Evolutionary conservation across 1,140 invertebrate species (phyloP), one percentile per base, ranked within the genome.

Genomic region (Scaptodrosophila lebanonensis): DNA sequence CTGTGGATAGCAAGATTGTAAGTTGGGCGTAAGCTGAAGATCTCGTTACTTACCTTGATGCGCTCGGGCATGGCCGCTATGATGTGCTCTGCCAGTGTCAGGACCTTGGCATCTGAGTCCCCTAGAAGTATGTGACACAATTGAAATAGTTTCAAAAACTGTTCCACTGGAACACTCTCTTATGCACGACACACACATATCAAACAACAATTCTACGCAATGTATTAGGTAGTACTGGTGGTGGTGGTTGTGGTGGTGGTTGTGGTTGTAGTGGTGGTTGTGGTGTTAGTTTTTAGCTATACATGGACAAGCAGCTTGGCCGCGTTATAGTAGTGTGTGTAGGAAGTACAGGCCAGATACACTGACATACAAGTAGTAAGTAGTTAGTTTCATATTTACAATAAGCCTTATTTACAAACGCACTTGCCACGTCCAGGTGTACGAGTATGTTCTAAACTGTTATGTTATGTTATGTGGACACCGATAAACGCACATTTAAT

Each of bases 31-130:
- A n/a, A n/a, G n/a, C n/a, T n/a, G n/a, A n/a, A n/a, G n/a, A n/a
- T n/a, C n/a, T n/a, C n/a, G n/a, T n/a, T 33, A 11, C 59, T 75
- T 85, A 94, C 94, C 91, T 98, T 99, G 83, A 98, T 98, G 73
- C 96, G 91, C 66, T 98, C 96, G 47, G 97, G 97, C 90, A 98
- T 96, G 5, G 97, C 97, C 27, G 96, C 97, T 82, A 99, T 98
- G 72, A 99, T 98, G 89, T 98, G 96, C 87, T 98, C 96, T 39
- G 97, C 97, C 77, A 99, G 89, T 45, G 95, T 97, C 65, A 98
- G 90, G 70, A 99, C 96, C 84, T 93, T 92, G 83, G 92, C 93
- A 89, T 97, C 94, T 89, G 97, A 95, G 83, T 97, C 95, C 93
- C 93, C 94, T 95, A 90, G 79, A 93, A 90, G 89, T 47, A 58